phyloP scores from a whole-genome alignment of 2,797 vertebrate species.

The Chaetophractus vellerosus region DNA sequence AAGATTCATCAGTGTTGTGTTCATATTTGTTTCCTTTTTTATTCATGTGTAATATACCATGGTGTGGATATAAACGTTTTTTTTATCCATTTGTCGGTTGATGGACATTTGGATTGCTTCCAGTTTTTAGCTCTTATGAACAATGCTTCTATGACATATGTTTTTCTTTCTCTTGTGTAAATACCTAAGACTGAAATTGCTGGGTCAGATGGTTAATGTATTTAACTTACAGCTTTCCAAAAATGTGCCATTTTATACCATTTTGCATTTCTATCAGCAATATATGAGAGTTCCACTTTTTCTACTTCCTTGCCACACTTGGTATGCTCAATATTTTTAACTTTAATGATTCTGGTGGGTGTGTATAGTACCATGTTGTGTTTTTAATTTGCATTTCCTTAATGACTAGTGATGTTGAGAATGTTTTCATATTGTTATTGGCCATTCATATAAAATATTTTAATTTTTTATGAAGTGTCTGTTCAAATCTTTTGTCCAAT shows the following conservation, averaged over 20 bases:
- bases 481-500: background rate
- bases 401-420: background rate
- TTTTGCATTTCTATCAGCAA: background rate
- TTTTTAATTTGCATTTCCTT: background rate
- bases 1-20: background rate
- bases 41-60: background rate
- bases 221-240: background rate
- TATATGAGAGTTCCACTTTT: background rate
- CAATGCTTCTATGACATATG: background rate
- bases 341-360: background rate
- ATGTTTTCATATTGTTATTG: background rate
- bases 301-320: background rate
- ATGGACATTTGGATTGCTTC: background rate
- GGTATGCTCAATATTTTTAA: background rate
- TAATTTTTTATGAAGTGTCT: background rate
- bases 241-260: background rate
- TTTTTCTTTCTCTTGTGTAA: background rate
- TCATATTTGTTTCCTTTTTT: background rate
- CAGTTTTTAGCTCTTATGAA: constrained; percentile 18
- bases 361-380: background rate
- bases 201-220: background rate
- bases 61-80: background rate
- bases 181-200: background rate
- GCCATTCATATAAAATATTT: background rate
- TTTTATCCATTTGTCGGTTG: background rate